Conservation (phyloP, 2,888 invertebrate genomes). For the Calephelis perditalis region DNA sequence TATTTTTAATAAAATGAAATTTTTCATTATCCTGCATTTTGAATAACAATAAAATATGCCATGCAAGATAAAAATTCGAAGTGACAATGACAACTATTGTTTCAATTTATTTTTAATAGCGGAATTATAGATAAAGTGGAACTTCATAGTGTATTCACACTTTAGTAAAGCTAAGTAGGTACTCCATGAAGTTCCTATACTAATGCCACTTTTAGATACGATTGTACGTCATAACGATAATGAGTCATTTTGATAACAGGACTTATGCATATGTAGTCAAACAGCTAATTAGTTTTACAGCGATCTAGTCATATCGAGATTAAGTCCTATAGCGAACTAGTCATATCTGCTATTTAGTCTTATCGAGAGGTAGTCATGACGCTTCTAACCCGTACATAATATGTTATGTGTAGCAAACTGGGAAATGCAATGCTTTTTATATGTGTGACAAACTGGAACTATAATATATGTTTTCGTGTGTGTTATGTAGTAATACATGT, state of each 20-base stretch:
- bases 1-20: slow-evolving; percentile 19
- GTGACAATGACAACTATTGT: slow-evolving; percentile 6
- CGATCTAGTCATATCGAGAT: neutral
- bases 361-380: no score
- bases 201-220: slow-evolving; percentile 3
- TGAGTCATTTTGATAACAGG: slow-evolving; percentile 8
- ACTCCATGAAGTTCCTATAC: slow-evolving; percentile 6
- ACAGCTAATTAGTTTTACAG: slow-evolving; percentile 6
- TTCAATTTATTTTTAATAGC: slow-evolving; percentile 2
- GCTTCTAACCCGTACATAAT: no score
- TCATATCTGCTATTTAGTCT: no score
- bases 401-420: no score
- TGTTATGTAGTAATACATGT: no score
- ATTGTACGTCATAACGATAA: slow-evolving; percentile 11
- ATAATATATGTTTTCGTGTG: no score
- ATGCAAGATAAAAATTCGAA: slow-evolving; percentile 5
- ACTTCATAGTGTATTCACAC: slow-evolving; percentile 7
- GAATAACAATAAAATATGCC: slow-evolving; percentile 4
- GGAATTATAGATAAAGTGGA: slow-evolving; percentile 5
- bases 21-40: slow-evolving; percentile 15
- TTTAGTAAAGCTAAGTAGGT: slow-evolving; percentile 9
- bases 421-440: no score
- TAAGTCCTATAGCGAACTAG: no score
- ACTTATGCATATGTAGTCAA: slow-evolving; percentile 6
- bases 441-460: no score